Evolutionary conservation across 2,113 vertebrate species (phyloP).

Genomic region (Phylloscopus trochiloides): DNA sequence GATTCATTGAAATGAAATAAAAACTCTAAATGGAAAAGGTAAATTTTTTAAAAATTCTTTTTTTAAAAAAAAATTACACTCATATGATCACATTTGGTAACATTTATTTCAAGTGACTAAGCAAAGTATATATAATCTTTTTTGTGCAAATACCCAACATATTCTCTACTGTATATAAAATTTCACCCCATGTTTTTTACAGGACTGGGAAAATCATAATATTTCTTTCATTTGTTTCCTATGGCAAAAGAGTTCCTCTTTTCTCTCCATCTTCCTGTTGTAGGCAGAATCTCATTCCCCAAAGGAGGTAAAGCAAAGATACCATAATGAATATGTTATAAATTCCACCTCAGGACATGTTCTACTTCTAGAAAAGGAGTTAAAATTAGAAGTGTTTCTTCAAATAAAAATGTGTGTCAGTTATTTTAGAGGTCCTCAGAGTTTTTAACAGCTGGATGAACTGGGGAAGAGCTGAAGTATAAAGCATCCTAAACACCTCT

Average conservation of each 20-base stretch:
- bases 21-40: background rate
- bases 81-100: background rate
- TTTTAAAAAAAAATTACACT: background rate
- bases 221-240: background rate
- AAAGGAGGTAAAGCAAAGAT: conserved; percentile 13
- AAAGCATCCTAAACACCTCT: background rate
- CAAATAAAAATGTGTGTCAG: background rate
- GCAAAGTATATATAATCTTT: background rate
- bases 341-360: conserved; percentile 27
- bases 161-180: background rate
- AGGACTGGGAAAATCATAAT: background rate
- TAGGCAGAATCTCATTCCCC: background rate
- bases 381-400: conserved; percentile 21
- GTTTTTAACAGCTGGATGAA: background rate
- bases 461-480: background rate
- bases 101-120: background rate
- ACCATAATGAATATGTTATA: background rate
- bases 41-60: accelerated
- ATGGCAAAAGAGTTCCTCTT: background rate
- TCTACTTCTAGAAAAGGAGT: conserved; percentile 1
- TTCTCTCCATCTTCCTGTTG: background rate
- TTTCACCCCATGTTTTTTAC: background rate
- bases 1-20: background rate
- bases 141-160: background rate
- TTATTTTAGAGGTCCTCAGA: conserved; percentile 1